Base-by-base conservation (phyloP, 1,140 invertebrate genomes). In the Physella acuta region DNA sequence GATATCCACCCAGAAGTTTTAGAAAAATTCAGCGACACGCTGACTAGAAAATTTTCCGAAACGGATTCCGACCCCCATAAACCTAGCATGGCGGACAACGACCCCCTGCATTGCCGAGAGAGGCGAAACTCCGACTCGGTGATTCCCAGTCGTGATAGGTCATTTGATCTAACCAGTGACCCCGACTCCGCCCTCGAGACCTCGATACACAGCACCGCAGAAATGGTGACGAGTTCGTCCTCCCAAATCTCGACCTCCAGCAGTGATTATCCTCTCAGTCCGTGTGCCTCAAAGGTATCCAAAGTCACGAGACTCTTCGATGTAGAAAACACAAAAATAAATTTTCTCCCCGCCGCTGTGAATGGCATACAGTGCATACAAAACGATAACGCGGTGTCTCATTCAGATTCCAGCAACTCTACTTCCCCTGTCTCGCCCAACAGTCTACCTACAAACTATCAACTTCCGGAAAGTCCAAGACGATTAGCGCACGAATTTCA, bases 1-100 rank as follows among this genome's bases (percentile, higher is more conserved):
- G 92, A 94, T 79, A 91, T 93, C 2, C 91, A 93, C 60, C 80
- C 80, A 58, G 78, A 79, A 64, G 69, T 73, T 49, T 55, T 80
- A 51, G 79, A 82, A 67, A 79, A 78, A 66, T 80, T 74, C 53
- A 73, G 70, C 30, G 73, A 75, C 49, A 49, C 71, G 26, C 73
- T 73, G n/a, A 61, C 71, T 11, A 16, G 16, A 17, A 64, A 31
- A 44, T 20, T 52, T 36, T 65, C 49, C 4, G 31, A 51, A 36
- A 53, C 44, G n/a, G 51, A 55, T 28, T 17, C 28, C n/a, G 63
- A 65, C 14, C 20, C 26, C 2, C 51, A 34, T 14, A 34, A 33
- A 8, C 14, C 20, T 8, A 36, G 30, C 39, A 8, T 44, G 39
- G 20, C 8, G 39, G 39, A 44, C 8, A 20, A 11, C 8, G 39